phyloP scores from a whole-genome alignment of 2,797 vertebrate species.

The Botia almorhae region DNA sequence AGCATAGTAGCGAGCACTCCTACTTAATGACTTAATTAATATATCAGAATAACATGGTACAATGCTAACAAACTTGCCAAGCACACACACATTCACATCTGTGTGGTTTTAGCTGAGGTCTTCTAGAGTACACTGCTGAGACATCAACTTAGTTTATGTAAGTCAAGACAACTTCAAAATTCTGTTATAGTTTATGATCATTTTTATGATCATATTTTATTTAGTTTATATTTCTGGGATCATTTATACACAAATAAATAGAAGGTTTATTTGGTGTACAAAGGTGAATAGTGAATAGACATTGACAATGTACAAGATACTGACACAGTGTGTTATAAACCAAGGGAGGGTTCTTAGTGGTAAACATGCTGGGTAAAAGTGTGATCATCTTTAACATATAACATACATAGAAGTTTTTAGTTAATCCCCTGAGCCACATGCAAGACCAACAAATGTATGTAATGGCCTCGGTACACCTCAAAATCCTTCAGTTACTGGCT shows the following conservation, averaged over 20 bases:
- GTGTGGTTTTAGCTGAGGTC: no score
- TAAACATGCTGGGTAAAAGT: not conserved
- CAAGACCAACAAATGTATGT: conserved; percentile 28
- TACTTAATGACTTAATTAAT: no score
- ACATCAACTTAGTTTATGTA: no score
- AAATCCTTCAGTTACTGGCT: conserved; percentile 6
- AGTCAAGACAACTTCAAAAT: not conserved
- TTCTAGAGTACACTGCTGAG: no score
- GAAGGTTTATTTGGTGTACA: not conserved
- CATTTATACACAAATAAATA: not conserved
- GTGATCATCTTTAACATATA: not conserved
- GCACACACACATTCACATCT: not conserved
- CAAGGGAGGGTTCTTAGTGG: not conserved
- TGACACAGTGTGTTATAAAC: not conserved
- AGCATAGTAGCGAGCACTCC: no score
- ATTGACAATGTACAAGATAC: not conserved
- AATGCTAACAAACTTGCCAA: not conserved
- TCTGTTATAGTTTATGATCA: not conserved
- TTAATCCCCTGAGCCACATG: not conserved
- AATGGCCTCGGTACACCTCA: conserved; percentile 30
- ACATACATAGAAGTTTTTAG: no score
- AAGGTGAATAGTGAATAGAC: not conserved
- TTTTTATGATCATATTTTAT: no score
- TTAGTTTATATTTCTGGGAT: not conserved
- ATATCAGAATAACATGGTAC: no score